Evolutionary conservation across 2,888 invertebrate genomes (phyloP), one percentile per base, ranked within the genome.

Genomic region (Bombylius major): DNA sequence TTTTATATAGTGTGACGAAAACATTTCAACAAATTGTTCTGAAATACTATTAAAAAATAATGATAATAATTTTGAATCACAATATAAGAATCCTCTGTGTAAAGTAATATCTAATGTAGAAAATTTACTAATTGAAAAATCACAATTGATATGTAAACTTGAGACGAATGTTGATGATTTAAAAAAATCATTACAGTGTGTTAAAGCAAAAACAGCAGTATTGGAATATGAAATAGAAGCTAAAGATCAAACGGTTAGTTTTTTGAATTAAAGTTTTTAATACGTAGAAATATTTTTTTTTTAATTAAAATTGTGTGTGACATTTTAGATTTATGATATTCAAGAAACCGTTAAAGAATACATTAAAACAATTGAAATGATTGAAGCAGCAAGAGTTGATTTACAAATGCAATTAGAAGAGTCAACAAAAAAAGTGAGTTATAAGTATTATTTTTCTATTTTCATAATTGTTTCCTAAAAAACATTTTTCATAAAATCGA

Each of bases 51-150:
- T 23, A 23, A 23, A 23, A 3, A 23, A 23, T 23, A 3, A n/a
- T n/a, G n/a, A n/a, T n/a, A n/a, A 23, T 23, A 23, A 23, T 23
- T 23, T 23, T 23, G 23, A 23, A 23, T 23, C 23, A 23, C 23
- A 23, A 23, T 23, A 23, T 23, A 23, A 23, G 23, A 23, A 54
- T 58, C 51, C 54, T 7, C 36, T 59, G 11, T 47, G 50, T 50
- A 50, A 58, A 36, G 56, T 50, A 36, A 53, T 59, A 33, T 14
- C 36, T 1, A 49, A 36, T 51, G 48, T 59, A 13, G 52, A 55
- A 13, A 45, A 39, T 9, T 51, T 54, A 48, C 34, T 59, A 11
- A 36, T 7, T 9, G 31, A 59, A 50, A 56, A 56, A 44, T 36
- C 56, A 39, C n/a, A 50, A 39, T 44, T 42, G 13, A 47, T 59